Evolutionary conservation across 2,113 vertebrate genomes (phyloP).

Genomic region (Lontra canadensis): DNA sequence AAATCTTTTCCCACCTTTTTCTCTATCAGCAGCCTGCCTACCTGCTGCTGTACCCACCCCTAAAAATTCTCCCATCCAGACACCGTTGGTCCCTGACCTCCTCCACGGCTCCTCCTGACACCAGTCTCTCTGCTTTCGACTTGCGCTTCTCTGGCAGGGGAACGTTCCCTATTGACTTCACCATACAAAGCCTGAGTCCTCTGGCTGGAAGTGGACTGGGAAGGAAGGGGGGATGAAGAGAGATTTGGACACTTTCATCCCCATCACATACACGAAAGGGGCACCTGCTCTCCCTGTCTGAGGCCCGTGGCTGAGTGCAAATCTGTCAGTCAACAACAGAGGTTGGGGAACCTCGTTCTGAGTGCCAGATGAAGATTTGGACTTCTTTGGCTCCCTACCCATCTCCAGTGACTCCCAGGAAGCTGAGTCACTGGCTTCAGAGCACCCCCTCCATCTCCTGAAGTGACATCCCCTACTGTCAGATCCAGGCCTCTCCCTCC

Average conservation of each 20-base stretch:
- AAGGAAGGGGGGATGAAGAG: neutral
- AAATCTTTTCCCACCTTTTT: neutral
- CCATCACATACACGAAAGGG: neutral
- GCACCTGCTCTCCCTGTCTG: neutral
- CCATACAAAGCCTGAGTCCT: neutral
- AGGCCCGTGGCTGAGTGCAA: neutral
- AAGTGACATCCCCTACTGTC: neutral
- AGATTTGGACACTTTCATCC: neutral
- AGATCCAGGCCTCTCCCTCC: neutral
- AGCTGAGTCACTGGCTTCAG: neutral
- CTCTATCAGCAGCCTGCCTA: neutral
- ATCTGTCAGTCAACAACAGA: neutral
- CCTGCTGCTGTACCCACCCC: neutral
- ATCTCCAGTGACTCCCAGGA: neutral
- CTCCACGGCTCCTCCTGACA: neutral
- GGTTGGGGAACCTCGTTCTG: neutral
- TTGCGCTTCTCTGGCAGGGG: neutral
- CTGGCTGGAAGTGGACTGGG: fast-evolving
- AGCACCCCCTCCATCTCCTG: neutral
- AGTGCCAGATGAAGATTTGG: neutral
- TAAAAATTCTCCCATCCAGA: neutral
- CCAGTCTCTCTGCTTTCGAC: neutral
- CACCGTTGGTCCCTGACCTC: neutral
- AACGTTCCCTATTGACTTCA: neutral
- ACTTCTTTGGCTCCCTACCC: neutral